Base-by-base conservation (phyloP, 2,888 invertebrate genomes). In the Arrhopalites spinosus region DNA sequence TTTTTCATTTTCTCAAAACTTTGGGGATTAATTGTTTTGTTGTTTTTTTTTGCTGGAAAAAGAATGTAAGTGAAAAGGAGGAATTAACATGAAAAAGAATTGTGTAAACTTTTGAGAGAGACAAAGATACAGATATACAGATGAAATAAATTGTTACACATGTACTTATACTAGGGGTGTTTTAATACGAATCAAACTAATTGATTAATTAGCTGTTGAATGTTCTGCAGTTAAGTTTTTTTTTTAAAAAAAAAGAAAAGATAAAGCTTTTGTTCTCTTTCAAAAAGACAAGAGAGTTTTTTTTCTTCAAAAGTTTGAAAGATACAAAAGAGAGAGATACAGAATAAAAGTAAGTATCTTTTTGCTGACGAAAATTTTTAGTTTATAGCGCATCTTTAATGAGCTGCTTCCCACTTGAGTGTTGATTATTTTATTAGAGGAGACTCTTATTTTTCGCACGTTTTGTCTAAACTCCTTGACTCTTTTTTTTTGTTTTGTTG, bases 391-490 rank as follows among this genome's bases (percentile, higher is more conserved):
- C 30, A 63, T 25, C 25, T 63, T 29, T 63, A 63, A 63, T 63
- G 63, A 63, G 63, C 53, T 53, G 5, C 66, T 66, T 66, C 66
- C 66, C 66, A 66, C 66, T 43, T 17, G 43, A 66, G 66, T 66
- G 66, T 66, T 66, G 30, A 66, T 66, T 66, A 66, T 36, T 36
- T 36, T 36, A 36, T 36, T 36, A 36, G 5, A 45, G n/a, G 23
- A 23, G 66, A 66, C 20, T 45, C 66, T 66, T 66, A 45, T 66
- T 66, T 66, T 43, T 66, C 66, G 66, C 66, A 66, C 66, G 30
- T 66, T 43, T 66, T 66, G 66, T 43, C 66, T 66, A 20, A 3
- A 7, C 36, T 36, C 36, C 36, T 36, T 11, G 3, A 3, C 11
- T 36, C 11, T 36, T 11, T 36, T 36, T 36, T 11, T 36, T 36